Evolutionary conservation across 2,888 invertebrate species (phyloP).

Genomic region (Papilio gigon): DNA sequence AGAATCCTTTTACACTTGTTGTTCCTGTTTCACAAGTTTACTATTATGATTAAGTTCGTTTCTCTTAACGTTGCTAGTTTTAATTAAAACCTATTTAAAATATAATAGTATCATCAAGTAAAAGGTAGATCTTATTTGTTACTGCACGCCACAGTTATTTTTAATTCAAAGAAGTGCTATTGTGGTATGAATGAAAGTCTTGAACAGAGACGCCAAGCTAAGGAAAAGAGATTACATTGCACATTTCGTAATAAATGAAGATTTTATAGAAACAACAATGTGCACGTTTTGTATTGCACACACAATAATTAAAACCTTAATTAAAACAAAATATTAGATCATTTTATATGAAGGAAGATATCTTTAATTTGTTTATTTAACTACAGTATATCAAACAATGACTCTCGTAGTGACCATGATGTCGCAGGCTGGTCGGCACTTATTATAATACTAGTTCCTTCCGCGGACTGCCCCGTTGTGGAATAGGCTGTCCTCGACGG

Average conservation of each 20-base stretch:
- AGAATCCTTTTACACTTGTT: background rate
- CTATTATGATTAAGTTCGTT: conserved; percentile 21
- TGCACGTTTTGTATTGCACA: background rate
- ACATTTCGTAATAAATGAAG: conserved; percentile 17
- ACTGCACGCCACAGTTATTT: conserved; percentile 24
- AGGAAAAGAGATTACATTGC: conserved; percentile 20
- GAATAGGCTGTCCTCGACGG: too few species aligned
- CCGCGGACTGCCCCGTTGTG: too few species aligned
- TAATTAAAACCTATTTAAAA: conserved; percentile 31
- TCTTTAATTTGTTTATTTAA: too few species aligned
- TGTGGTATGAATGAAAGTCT: conserved; percentile 29
- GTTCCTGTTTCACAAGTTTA: conserved; percentile 19
- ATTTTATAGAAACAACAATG: background rate
- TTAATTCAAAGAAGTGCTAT: conserved; percentile 35
- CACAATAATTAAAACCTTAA: background rate
- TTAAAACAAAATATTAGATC: background rate
- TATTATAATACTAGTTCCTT: too few species aligned
- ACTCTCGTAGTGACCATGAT: too few species aligned
- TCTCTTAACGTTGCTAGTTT: conserved; percentile 22
- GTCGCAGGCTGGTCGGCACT: too few species aligned
- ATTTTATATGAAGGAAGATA: background rate
- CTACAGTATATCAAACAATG: too few species aligned
- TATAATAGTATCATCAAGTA: conserved; percentile 26
- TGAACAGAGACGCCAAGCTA: background rate
- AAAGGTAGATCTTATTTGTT: conserved; percentile 24